Evolutionary conservation across 1,140 invertebrate genomes (phyloP), one percentile per base, ranked within the genome.

Genomic region (Meloidogyne chitwoodi): DNA sequence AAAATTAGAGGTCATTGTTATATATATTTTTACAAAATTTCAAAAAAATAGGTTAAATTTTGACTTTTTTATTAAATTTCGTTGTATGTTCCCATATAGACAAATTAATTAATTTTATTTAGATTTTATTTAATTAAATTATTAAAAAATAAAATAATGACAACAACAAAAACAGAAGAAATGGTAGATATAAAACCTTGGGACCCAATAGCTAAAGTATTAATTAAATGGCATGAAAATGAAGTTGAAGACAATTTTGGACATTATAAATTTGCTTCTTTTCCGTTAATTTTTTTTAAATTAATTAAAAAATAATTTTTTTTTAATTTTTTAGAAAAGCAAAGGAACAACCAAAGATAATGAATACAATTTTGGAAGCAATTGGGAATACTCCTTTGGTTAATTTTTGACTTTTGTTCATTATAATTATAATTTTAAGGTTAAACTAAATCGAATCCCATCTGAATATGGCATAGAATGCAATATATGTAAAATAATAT

Each of bases 401-500:
- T 1, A 29, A 34, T 31, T 31, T n/a, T n/a, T n/a, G n/a, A n/a
- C n/a, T n/a, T n/a, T n/a, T n/a, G n/a, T n/a, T n/a, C n/a, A n/a
- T n/a, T n/a, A n/a, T n/a, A n/a, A n/a, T n/a, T n/a, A n/a, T n/a
- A n/a, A n/a, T n/a, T n/a, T 77, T 34, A n/a, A 77, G 69, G 48
- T 72, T 2, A 91, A 91, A 80, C 88, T 98, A 0, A 93, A 95
- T 83, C 92, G 91, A 80, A 93, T 99, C 83, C 92, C 94, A 10
- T 90, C 92, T 87, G 89, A 90, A 56, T 91, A 91, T 87, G 93
- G 93, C 16, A 89, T 98, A 2, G 90, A 95, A 88, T 98, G 95
- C 89, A 92, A 98, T 89, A 91, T 99, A 84, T 93, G 96, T 98
- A n/a, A n/a, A n/a, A n/a, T n/a, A n/a, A n/a, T n/a, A n/a, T n/a